Evolutionary conservation across 1,140 invertebrate genomes (phyloP).

Genomic region (Megathymus violae): DNA sequence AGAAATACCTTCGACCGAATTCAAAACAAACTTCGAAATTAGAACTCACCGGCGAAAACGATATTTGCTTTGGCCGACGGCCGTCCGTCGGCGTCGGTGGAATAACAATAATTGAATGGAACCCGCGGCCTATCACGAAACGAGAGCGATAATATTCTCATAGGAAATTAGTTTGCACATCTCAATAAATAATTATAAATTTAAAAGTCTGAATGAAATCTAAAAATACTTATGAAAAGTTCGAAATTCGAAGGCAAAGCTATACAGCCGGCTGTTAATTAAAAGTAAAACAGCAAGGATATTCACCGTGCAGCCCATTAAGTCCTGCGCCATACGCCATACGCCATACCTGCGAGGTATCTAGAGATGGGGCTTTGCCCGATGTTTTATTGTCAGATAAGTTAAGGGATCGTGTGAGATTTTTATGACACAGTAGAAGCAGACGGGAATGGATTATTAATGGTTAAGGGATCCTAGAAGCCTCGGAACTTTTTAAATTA

Average conservation of each 20-base stretch:
- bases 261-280: slow-evolving; percentile 2
- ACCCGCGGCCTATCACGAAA: slow-evolving; percentile 28
- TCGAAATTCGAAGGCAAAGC: slow-evolving; percentile 6
- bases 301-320: slow-evolving; percentile 25
- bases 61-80: slow-evolving; percentile 13
- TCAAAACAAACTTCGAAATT: slow-evolving; percentile 16
- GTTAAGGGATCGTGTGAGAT: background rate
- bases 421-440: background rate
- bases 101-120: slow-evolving; percentile 34
- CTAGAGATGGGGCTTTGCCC: background rate
- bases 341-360: slow-evolving; percentile 9
- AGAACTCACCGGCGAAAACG: slow-evolving; percentile 7
- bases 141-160: slow-evolving; percentile 30
- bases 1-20: background rate
- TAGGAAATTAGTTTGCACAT: slow-evolving; percentile 18
- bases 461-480: background rate
- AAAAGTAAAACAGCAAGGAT: slow-evolving; percentile 25
- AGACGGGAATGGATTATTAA: background rate
- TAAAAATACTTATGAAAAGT: background rate
- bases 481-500: too few species aligned
- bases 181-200: slow-evolving; percentile 18
- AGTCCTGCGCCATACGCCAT: too few species aligned
- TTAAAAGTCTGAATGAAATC: background rate
- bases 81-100: slow-evolving; percentile 15
- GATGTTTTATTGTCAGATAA: slow-evolving; percentile 12